A percentile compares a stretch with the other conserved stretches of the same genome.
phyloP scores from a whole-genome alignment of 23 tunicate genomes.

The Styela plicata region DNA sequence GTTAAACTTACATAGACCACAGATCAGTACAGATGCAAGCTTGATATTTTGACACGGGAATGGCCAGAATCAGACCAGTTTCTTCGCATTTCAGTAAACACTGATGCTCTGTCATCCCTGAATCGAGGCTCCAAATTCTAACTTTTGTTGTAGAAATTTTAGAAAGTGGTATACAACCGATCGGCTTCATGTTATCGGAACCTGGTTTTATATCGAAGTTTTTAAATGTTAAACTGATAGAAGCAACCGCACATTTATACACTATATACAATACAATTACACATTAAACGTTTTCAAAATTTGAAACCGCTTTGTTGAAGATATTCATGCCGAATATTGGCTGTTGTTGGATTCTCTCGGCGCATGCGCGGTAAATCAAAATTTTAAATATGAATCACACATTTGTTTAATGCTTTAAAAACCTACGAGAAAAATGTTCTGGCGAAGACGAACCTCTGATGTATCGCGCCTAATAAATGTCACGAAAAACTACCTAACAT shows the following conservation, averaged over 20 bases:
- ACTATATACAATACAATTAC: background rate
- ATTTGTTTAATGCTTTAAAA: too few species aligned
- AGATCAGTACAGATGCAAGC: background rate
- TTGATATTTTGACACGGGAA: background rate
- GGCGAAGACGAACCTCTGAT: too few species aligned
- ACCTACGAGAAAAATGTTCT: too few species aligned
- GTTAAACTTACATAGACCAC: background rate
- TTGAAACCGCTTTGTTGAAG: too few species aligned
- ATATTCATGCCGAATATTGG: too few species aligned
- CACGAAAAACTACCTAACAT: too few species aligned
- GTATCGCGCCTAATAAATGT: too few species aligned
- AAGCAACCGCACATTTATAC: background rate
- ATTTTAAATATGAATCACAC: too few species aligned
- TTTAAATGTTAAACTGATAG: background rate
- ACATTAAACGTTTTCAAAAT: too few species aligned
- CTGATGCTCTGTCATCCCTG: background rate
- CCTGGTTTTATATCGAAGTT: background rate
- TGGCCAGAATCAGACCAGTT: background rate
- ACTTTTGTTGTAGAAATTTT: background rate
- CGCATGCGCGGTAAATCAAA: too few species aligned
- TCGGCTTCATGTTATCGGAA: too few species aligned
- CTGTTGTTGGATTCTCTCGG: too few species aligned
- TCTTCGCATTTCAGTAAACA: conserved; percentile 4
- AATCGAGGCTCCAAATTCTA: background rate
- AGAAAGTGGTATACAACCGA: background rate